Percentiles rank a stretch among this genome's conserved stretches.
Conservation (phyloP, 2,888 invertebrate genomes). For the Caenorhabditis doughertyi region DNA sequence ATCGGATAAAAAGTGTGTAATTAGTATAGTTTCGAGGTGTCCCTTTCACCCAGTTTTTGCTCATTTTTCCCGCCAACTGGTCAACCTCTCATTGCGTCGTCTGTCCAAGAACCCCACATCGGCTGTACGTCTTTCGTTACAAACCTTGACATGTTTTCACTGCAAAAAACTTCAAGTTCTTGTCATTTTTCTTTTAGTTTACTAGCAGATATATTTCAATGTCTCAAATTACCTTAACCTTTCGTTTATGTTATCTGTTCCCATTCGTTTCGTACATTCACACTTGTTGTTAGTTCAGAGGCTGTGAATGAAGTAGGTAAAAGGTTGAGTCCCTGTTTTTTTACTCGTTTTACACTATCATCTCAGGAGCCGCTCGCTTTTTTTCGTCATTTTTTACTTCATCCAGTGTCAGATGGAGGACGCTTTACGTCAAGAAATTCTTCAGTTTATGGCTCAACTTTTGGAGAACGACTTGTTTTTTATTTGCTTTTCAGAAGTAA, state of each 20-base stretch:
- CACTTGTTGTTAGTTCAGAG: slow-evolving; percentile 34
- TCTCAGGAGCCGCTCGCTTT: not conserved
- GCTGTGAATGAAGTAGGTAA: slow-evolving; percentile 5
- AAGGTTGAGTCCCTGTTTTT: slow-evolving; percentile 5
- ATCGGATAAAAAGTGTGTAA: slow-evolving; percentile 41
- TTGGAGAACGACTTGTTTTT: not conserved
- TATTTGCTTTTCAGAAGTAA: too few relatives aligned
- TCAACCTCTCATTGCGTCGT: slow-evolving; percentile 49
- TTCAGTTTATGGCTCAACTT: not conserved
- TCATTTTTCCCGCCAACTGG: slow-evolving; percentile 49
- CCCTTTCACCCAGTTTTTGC: slow-evolving; percentile 38
- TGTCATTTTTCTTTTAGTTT: slow-evolving; percentile 10
- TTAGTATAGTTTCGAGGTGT: slow-evolving; percentile 63
- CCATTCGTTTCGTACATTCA: not conserved
- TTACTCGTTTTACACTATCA: slow-evolving; percentile 27
- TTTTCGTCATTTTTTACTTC: not conserved
- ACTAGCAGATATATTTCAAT: too few relatives aligned
- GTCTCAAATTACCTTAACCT: slow-evolving; percentile 28
- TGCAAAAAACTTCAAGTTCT: slow-evolving; percentile 14
- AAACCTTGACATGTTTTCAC: slow-evolving; percentile 49
- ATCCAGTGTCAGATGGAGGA: not conserved
- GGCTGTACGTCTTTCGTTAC: slow-evolving; percentile 38
- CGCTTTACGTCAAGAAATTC: not conserved
- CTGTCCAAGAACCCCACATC: slow-evolving; percentile 10
- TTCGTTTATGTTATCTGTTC: slow-evolving; percentile 24